phyloP scores from a whole-genome alignment of 1,140 invertebrate genomes.

The Philaenus spumarius region DNA sequence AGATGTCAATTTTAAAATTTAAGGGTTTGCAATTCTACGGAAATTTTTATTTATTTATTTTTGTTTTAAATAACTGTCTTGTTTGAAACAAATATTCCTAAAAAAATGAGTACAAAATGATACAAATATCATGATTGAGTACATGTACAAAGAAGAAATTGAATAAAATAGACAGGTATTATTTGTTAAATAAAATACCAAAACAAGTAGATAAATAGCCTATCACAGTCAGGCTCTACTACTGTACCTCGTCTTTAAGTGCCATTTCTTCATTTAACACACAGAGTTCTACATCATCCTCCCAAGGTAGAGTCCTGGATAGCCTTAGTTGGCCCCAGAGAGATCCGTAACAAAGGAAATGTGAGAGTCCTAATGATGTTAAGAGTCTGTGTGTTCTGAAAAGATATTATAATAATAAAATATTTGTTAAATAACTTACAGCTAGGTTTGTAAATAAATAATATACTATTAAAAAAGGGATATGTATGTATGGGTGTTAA shows the following conservation, averaged over 20 bases:
- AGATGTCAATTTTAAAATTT: no score
- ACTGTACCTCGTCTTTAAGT: slow-evolving; percentile 38
- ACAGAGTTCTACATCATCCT: slow-evolving; percentile 44
- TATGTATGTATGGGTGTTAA: no score
- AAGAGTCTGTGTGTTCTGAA: slow-evolving; percentile 32
- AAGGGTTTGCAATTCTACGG: no score
- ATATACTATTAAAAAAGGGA: no score
- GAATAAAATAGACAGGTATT: no score
- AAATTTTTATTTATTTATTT: no score
- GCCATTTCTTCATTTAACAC: slow-evolving; percentile 40
- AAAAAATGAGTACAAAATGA: no score
- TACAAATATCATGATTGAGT: no score
- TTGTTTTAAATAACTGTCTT: no score
- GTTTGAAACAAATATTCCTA: no score
- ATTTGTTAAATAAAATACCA: neutral
- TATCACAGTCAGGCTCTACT: neutral
- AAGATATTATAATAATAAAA: slow-evolving; percentile 8
- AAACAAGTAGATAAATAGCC: neutral
- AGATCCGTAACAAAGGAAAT: slow-evolving; percentile 48
- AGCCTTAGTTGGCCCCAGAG: slow-evolving; percentile 46
- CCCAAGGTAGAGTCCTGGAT: slow-evolving; percentile 43
- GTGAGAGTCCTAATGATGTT: slow-evolving; percentile 35
- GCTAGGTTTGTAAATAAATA: no score
- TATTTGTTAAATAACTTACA: neutral
- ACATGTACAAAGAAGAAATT: no score